Evolutionary conservation across 2,797 vertebrate species (phyloP), one percentile per base, ranked within the genome.

Genomic region (Eupleurogrammus muticus): DNA sequence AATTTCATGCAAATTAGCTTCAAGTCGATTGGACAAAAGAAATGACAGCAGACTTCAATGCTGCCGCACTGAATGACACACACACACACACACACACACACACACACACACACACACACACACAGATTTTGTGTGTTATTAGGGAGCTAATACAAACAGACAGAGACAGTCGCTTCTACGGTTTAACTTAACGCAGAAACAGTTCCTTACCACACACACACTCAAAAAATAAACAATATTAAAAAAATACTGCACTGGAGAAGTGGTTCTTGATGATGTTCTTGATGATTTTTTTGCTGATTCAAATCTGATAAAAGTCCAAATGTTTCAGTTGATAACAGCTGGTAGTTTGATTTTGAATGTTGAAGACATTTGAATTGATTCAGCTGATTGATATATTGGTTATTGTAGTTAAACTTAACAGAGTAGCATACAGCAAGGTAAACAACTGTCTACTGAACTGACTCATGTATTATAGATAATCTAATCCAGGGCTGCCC

Each of bases 1-100:
- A 88, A 89, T 90, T 90, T 90, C 86, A 91, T 90, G 90, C 87
- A 89, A 90, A 91, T 90, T 90, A 90, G 86, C 89, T 90, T 87
- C 68, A 83, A 90, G 77, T 75, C n/a, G 9, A 85, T 74, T 81
- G 81, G 81, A 91, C 89, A 89, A 89, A 89, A 79, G 85, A 82
- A 79, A 70, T 87, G 83, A 89, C 88, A 88, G 89, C 70, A 62
- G 82, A 90, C 88, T 87, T 89, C 77, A 88, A 86, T 87, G 75
- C 62, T 49, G 79, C 86, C 83, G 83, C 64, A 1, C 81, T 90
- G 84, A 91, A 90, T 83, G 78, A 83, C 82, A 42, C 79, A 79
- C 73, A 64, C 76, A 75, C 79, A 68, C 76, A 49, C 66, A 63
- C 70, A 72, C 72, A 59, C 57, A 51, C 71, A 56, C 70, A 60